Percentiles rank a stretch among this genome's conserved stretches.
Evolutionary conservation across 2,888 invertebrate genomes (phyloP).

Genomic region (Orthosia gracilis): DNA sequence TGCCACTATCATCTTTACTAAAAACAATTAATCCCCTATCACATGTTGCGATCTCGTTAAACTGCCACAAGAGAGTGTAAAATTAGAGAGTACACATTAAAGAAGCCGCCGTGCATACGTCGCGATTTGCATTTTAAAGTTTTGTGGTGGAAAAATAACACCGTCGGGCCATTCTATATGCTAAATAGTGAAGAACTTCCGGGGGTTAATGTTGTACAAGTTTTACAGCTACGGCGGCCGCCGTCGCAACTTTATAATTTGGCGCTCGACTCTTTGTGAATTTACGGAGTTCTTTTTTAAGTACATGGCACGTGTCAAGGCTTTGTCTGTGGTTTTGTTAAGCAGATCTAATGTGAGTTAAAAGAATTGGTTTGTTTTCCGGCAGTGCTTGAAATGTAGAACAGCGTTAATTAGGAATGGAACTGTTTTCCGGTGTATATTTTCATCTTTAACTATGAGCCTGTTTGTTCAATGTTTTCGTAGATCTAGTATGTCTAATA

Average conservation of each 20-base stretch:
- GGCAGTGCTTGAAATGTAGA: background rate
- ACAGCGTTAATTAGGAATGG: background rate
- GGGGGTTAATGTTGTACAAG: constrained; percentile 74
- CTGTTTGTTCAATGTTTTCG: too few species aligned
- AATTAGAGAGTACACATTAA: constrained; percentile 71
- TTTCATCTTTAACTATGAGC: too few species aligned
- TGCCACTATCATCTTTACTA: constrained; percentile 1
- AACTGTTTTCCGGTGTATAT: background rate
- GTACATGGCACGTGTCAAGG: constrained; percentile 15
- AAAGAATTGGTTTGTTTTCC: constrained; percentile 4
- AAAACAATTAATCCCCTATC: constrained; percentile 35
- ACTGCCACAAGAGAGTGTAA: constrained; percentile 48
- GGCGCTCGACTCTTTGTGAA: constrained; percentile 47
- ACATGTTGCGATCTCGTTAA: constrained; percentile 54
- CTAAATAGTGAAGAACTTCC: constrained; percentile 78
- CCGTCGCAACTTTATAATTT: constrained; percentile 60
- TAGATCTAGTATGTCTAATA: too few species aligned
- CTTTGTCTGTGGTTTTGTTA: constrained; percentile 37
- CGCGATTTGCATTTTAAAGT: constrained; percentile 83
- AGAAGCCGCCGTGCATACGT: constrained; percentile 72
- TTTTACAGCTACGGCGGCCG: constrained; percentile 72
- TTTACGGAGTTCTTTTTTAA: constrained; percentile 43
- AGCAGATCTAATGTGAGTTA: constrained; percentile 19
- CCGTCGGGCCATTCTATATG: constrained; percentile 78
- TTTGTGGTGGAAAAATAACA: constrained; percentile 80